These are phyloP conservation scores for Drosophila chauvacae DNA, from an alignment of 1,140 invertebrate genomes.

Conservation along the genomic window DNA sequence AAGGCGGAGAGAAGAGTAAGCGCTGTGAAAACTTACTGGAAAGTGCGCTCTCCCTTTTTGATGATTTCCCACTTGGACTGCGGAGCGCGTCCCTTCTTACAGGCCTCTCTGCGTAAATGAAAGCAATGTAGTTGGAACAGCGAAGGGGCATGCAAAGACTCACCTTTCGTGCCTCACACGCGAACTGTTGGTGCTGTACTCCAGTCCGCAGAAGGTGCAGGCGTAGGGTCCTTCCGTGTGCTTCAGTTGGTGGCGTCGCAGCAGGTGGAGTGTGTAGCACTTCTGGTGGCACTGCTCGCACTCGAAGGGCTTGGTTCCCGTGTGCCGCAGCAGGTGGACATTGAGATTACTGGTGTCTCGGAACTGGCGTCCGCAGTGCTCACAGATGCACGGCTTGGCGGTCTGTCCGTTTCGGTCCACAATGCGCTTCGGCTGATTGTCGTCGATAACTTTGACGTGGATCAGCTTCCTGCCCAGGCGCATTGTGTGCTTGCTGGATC, in stretches of 20 bases:
- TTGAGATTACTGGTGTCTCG: conserved; percentile 67
- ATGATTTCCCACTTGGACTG: conserved; percentile 70
- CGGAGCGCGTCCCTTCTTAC: conserved; percentile 71
- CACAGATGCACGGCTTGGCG: conserved; percentile 66
- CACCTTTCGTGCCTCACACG: conserved; percentile 66
- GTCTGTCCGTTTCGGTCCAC: conserved; percentile 62
- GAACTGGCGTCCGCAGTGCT: conserved; percentile 69
- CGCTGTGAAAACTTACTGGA: conserved; percentile 51
- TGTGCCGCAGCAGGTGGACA: conserved; percentile 65
- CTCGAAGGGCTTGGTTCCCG: conserved; percentile 70
- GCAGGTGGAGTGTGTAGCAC: conserved; percentile 65
- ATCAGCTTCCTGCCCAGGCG: conserved; percentile 62
- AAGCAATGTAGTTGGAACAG: not conserved
- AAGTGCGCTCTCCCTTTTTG: conserved; percentile 70
- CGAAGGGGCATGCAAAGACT: not conserved
- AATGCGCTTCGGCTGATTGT: conserved; percentile 66
- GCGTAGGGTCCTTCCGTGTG: conserved; percentile 69
- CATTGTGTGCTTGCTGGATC: conserved; percentile 62
- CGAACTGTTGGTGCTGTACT: conserved; percentile 73
- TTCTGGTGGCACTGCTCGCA: conserved; percentile 65
- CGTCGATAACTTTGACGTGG: conserved; percentile 65
- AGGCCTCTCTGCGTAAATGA: conserved; percentile 47
- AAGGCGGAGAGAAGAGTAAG: not conserved
- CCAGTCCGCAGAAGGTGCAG: conserved; percentile 67
- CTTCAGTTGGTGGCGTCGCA: conserved; percentile 64